Base-by-base conservation (phyloP, 2,888 invertebrate species). In the Trissolcus japonicus region DNA sequence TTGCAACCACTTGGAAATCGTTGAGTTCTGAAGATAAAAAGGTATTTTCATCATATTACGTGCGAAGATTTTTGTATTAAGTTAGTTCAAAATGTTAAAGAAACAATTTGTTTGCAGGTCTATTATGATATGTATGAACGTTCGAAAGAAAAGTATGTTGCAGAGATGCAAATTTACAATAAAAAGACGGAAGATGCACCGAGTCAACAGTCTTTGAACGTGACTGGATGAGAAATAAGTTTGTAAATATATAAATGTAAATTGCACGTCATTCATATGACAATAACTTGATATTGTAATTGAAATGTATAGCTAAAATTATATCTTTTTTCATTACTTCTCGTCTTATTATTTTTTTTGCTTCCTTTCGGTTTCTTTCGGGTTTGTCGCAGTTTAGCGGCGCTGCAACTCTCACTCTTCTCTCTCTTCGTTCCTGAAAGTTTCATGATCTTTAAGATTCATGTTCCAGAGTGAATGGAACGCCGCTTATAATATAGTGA, bases 141-240 rank as follows among this genome's bases (percentile, higher is more conserved):
- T 84, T 94, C 94, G 66, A 94, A 94, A 88, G 94, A 94, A 86
- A 94, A 94, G 85, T 94, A 94, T 89, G 93, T 92, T 62, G 93
- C 92, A 78, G 94, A 94, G 90, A 93, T 94, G 93, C 92, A 90
- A 83, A 86, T 90, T 72, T 90, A 90, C 76, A 89, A 89, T 78
- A 88, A 88, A 77, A 88, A 89, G 74, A 80, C 82, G 21, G 87
- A 89, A 81, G 89, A 89, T 67, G 67, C 83, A n/a, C 84, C 87
- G 1, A 77, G 80, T 69, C 86, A 87, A 76, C 82, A 86, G 68
- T 77, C 86, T 19, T 91, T 81, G 91, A 93, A 83, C 92, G 92
- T 86, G 92, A 92, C 84, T 86, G 90, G 86, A 89, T 90, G 81
- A 84, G 82, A 79, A 54, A 62, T 75, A 76, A 75, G 59, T 54